Evolutionary conservation across 2,888 invertebrate species (phyloP).

Genomic region (Napeogenes inachia): DNA sequence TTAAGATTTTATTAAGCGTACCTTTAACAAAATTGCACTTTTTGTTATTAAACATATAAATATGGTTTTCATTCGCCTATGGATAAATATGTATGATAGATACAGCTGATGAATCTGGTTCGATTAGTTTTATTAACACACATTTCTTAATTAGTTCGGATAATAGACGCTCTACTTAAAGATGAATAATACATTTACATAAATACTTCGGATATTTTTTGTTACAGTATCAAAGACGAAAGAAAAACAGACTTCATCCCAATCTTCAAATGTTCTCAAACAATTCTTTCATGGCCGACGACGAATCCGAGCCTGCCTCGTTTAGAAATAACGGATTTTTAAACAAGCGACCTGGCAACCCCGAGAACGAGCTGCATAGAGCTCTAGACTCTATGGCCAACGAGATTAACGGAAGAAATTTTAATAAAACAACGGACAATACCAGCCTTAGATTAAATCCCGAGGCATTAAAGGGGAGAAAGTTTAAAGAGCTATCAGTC

Average conservation of each 20-base stretch:
- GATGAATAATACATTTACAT: too few species aligned
- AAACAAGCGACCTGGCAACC: conserved; percentile 55
- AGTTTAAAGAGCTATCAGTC: conserved; percentile 54
- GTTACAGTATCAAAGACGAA: conserved; percentile 15
- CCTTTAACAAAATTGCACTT: too few species aligned
- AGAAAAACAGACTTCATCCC: conserved; percentile 36
- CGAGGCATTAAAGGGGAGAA: conserved; percentile 52
- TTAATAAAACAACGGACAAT: conserved; percentile 23
- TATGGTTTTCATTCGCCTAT: too few species aligned
- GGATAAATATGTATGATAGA: too few species aligned
- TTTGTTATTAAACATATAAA: too few species aligned
- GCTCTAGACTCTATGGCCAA: conserved; percentile 57
- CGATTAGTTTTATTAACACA: too few species aligned
- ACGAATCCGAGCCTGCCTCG: conserved; percentile 29
- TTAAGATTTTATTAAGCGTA: too few species aligned
- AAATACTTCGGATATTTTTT: not conserved
- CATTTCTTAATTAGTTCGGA: too few species aligned
- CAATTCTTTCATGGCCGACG: conserved; percentile 43
- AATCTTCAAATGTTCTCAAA: conserved; percentile 50
- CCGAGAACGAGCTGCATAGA: conserved; percentile 54
- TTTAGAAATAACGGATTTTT: conserved; percentile 53
- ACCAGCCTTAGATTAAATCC: conserved; percentile 32
- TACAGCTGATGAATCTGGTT: too few species aligned
- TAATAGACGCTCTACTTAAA: too few species aligned
- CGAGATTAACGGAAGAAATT: conserved; percentile 43